Evolutionary conservation across 1,140 invertebrate genomes (phyloP).

Genomic region (Ganaspis sp.): DNA sequence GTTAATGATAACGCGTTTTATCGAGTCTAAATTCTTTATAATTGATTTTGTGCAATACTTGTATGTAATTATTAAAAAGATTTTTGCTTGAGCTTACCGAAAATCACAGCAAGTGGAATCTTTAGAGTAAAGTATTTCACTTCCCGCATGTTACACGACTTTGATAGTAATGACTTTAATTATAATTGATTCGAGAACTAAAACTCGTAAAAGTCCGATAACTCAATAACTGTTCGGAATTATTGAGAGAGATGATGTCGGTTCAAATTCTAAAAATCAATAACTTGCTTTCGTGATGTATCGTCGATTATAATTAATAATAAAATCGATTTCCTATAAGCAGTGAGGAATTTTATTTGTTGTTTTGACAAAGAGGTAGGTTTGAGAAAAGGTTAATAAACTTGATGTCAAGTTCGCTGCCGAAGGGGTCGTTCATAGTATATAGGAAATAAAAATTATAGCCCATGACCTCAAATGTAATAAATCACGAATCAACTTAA

Average conservation of each 20-base stretch:
- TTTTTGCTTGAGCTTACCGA: not conserved
- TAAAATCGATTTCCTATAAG: not conserved
- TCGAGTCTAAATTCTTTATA: too few relatives aligned
- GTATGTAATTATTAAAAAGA: not conserved
- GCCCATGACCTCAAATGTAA: conserved; percentile 4
- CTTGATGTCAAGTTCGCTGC: not conserved
- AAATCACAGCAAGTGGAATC: not conserved
- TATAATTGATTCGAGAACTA: not conserved
- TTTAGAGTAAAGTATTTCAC: not conserved
- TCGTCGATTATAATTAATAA: not conserved
- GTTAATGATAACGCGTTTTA: too few relatives aligned
- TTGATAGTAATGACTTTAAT: conserved; percentile 9
- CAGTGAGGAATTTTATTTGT: not conserved
- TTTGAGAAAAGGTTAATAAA: not conserved
- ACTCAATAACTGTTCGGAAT: not conserved
- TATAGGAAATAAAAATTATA: conserved; percentile 11
- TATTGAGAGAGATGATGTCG: not conserved
- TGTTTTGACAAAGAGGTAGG: not conserved
- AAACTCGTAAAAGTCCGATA: not conserved
- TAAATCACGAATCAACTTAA: conserved; percentile 14
- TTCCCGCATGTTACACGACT: not conserved
- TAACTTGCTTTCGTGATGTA: not conserved
- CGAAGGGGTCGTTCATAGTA: not conserved
- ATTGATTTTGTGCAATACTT: too few relatives aligned
- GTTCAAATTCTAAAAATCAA: not conserved